These are phyloP conservation scores for Cinclus mexicanus DNA, from an alignment of 2,113 vertebrate genomes.

Conservation along the genomic window DNA sequence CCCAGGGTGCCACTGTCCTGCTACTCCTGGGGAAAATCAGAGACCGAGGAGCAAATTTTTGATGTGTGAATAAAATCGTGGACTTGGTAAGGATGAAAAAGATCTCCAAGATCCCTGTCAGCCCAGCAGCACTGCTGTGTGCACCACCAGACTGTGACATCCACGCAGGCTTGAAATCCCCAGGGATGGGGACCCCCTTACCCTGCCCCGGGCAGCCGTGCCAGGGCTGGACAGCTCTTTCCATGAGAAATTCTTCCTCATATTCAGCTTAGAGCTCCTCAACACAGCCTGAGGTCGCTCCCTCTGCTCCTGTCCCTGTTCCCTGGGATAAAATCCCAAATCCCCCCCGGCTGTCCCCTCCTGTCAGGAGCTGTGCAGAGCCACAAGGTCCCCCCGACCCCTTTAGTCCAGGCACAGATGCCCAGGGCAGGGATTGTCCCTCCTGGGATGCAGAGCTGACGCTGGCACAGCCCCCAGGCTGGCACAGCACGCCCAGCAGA, in stretches of 20 bases:
- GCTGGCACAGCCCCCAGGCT: not conserved
- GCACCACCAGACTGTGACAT: not conserved
- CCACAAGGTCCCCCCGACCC: not conserved
- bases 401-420: not conserved
- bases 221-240: not conserved
- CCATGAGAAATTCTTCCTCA: not conserved
- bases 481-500: not conserved
- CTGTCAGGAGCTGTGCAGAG: not conserved
- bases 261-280: accelerated
- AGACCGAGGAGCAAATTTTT: accelerated
- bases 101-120: not conserved
- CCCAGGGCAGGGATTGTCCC: not conserved
- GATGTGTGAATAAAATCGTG: accelerated
- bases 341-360: not conserved
- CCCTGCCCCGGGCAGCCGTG: not conserved
- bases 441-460: not conserved
- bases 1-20: not conserved
- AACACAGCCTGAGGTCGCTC: not conserved
- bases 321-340: not conserved
- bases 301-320: not conserved
- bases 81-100: too few relatives aligned
- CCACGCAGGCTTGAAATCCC: not conserved
- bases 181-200: not conserved
- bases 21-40: not conserved
- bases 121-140: not conserved